Evolutionary conservation across 2,888 invertebrate species (phyloP).

Genomic region (Brachynemurus nebulosus): DNA sequence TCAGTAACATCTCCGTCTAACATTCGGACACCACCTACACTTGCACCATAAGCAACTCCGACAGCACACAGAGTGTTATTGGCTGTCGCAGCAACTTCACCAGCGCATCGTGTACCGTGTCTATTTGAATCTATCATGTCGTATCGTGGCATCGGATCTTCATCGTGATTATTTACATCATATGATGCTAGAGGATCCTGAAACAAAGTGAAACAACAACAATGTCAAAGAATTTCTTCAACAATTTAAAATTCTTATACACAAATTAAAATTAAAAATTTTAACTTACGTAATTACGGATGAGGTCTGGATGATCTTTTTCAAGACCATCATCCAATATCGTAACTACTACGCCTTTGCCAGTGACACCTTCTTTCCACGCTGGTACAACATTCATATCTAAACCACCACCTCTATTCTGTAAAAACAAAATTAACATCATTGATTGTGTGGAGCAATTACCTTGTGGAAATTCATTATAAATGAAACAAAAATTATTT

Average conservation of each 20-base stretch:
- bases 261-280: neutral
- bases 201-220: too few species aligned
- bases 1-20: conserved; percentile 97
- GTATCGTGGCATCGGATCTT: conserved; percentile 94
- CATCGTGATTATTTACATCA: conserved; percentile 92
- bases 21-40: conserved; percentile 96
- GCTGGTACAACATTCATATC: conserved; percentile 96
- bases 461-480: too few species aligned
- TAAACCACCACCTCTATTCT: conserved; percentile 82
- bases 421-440: conserved; percentile 22
- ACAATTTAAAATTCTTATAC: neutral
- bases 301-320: conserved; percentile 87
- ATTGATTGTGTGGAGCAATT: conserved; percentile 6
- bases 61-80: conserved; percentile 94
- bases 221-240: too few species aligned
- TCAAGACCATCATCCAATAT: conserved; percentile 95
- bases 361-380: conserved; percentile 89
- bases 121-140: conserved; percentile 94
- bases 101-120: conserved; percentile 90
- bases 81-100: conserved; percentile 93
- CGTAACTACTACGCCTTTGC: conserved; percentile 88
- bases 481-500: too few species aligned
- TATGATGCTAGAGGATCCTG: conserved; percentile 92
- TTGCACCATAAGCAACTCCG: conserved; percentile 90
- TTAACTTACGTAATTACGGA: conserved; percentile 78